These are phyloP conservation scores for Lasioglossum figueresi DNA, from an alignment of 2,888 invertebrate species.

Conservation along the genomic window DNA sequence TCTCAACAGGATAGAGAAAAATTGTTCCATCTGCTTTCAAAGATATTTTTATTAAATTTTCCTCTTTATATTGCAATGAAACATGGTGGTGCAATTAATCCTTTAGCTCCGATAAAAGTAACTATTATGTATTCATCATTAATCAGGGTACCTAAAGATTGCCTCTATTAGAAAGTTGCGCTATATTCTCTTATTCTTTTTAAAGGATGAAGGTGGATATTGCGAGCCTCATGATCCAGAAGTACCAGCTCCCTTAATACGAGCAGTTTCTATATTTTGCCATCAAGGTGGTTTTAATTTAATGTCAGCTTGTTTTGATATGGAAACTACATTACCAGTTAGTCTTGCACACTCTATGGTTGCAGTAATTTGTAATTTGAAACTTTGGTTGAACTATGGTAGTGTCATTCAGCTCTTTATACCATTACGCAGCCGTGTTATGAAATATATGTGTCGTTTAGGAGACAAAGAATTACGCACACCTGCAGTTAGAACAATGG, in stretches of 20 bases:
- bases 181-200: conserved; percentile 33
- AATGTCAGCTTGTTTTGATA: conserved; percentile 94
- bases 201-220: conserved; percentile 92
- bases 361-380: conserved; percentile 95
- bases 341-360: conserved; percentile 96
- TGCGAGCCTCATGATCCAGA: conserved; percentile 97
- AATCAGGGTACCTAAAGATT: background rate
- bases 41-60: conserved; percentile 95
- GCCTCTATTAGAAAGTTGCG: conserved; percentile 5
- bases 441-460: conserved; percentile 96
- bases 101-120: conserved; percentile 81
- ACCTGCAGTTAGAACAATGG: conserved; percentile 96
- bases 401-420: conserved; percentile 95
- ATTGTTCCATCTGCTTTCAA: conserved; percentile 93
- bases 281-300: conserved; percentile 95
- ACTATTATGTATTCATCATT: conserved; percentile 24
- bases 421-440: conserved; percentile 93
- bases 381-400: conserved; percentile 96
- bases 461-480: conserved; percentile 96
- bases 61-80: conserved; percentile 95
- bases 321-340: conserved; percentile 91
- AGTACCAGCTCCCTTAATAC: conserved; percentile 94
- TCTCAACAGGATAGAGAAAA: conserved; percentile 94
- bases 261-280: conserved; percentile 97
- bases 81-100: conserved; percentile 88